A percentile compares a stretch with the other conserved stretches of the same genome.
Conservation (phyloP, 2,113 vertebrate species). For the Triplophysa dalaica region DNA sequence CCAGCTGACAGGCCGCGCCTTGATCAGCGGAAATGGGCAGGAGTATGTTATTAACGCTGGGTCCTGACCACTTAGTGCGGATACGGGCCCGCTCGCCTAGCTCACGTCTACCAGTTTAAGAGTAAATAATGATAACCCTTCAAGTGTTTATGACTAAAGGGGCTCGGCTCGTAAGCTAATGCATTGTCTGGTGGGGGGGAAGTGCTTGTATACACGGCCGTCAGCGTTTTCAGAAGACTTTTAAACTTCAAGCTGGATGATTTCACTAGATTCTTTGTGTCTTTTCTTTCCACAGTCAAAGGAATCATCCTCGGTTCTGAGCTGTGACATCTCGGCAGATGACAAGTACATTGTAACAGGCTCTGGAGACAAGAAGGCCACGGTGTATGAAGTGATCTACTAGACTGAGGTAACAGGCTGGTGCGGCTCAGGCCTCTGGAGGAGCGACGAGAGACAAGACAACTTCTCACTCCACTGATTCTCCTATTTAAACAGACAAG, state of each 20-base stretch:
- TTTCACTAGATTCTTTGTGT: background rate
- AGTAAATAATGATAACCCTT: constrained; percentile 56
- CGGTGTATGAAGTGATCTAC: constrained; percentile 98
- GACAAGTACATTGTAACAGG: constrained; percentile 98
- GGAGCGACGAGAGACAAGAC: constrained; percentile 37
- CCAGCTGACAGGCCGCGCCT: constrained; percentile 64
- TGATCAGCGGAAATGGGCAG: constrained; percentile 74
- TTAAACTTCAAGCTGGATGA: too few relatives aligned
- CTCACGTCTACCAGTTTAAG: constrained; percentile 43
- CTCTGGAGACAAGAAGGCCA: constrained; percentile 98
- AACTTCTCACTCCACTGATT: constrained; percentile 59
- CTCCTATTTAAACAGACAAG: constrained; percentile 66
- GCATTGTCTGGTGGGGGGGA: constrained; percentile 32
- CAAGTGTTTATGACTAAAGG: constrained; percentile 52
- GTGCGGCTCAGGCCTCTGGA: constrained; percentile 60
- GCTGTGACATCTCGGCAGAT: constrained; percentile 94
- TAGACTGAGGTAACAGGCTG: constrained; percentile 62
- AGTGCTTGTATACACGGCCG: constrained; percentile 40
- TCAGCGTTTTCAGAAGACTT: background rate
- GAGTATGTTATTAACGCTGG: constrained; percentile 54
- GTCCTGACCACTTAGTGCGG: constrained; percentile 53
- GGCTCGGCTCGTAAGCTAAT: constrained; percentile 41
- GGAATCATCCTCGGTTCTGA: constrained; percentile 94
- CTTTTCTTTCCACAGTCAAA: constrained; percentile 79
- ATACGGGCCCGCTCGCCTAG: constrained; percentile 39